phyloP scores from a whole-genome alignment of 2,113 vertebrate genomes.

The Neofelis nebulosa region DNA sequence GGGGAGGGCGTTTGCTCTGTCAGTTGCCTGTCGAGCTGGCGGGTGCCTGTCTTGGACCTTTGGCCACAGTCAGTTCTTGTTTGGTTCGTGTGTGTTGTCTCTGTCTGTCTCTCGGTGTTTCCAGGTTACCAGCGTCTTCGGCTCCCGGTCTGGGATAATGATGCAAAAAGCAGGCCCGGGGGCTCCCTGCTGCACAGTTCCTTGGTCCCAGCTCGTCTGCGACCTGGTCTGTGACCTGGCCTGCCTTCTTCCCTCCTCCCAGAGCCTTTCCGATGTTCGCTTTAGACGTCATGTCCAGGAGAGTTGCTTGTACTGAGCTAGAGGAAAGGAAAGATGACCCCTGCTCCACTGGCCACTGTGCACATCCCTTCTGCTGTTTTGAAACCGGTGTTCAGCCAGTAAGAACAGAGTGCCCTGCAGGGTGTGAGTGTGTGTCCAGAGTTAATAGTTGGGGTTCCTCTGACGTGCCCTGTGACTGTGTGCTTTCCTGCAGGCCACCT shows the following conservation, averaged over 20 bases:
- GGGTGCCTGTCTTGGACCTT: background rate
- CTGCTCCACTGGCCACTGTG: fast-evolving
- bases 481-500: fast-evolving
- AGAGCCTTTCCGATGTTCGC: background rate
- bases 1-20: background rate
- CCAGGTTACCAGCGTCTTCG: background rate
- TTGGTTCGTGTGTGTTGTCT: background rate
- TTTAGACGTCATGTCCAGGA: fast-evolving
- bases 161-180: background rate
- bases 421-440: background rate
- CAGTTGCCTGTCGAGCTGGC: background rate
- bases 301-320: background rate
- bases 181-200: fast-evolving
- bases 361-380: background rate
- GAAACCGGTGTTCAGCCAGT: background rate
- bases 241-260: background rate
- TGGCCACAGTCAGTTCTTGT: background rate
- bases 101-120: background rate
- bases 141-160: background rate
- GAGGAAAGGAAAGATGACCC: background rate
- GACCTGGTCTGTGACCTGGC: too few relatives aligned
- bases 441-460: background rate
- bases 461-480: background rate
- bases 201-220: too few relatives aligned
- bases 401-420: background rate